These are phyloP conservation scores for Isaurus tuberculatus DNA, from an alignment of 92 coral and sea anemone species.

Conservation along the genomic window DNA sequence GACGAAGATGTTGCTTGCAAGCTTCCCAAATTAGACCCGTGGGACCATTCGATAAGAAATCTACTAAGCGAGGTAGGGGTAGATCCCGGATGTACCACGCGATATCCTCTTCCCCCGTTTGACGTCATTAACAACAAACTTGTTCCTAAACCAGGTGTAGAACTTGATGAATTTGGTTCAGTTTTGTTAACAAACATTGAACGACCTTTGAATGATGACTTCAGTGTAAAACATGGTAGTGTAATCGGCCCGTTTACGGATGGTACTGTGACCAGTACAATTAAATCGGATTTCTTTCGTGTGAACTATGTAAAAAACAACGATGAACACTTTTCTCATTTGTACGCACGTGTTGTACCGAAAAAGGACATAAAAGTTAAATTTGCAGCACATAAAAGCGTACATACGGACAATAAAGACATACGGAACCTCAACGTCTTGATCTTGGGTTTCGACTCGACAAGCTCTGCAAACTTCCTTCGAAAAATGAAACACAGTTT, in stretches of 20 bases:
- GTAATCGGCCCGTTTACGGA: slow-evolving; percentile 42
- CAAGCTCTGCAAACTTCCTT: slow-evolving; percentile 77
- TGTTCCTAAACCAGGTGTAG: slow-evolving; percentile 52
- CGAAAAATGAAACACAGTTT: slow-evolving; percentile 83
- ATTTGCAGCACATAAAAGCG: slow-evolving; percentile 7
- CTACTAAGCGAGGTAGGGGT: slow-evolving; percentile 77
- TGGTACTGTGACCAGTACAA: slow-evolving; percentile 27
- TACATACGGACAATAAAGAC: slow-evolving; percentile 12
- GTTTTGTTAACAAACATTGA: slow-evolving; percentile 69
- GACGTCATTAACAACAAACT: slow-evolving; percentile 73
- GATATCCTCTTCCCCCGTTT: slow-evolving; percentile 66
- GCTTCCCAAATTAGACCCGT: slow-evolving; percentile 81
- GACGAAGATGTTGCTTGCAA: slow-evolving; percentile 62
- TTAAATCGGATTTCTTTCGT: slow-evolving; percentile 69
- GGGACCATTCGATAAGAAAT: slow-evolving; percentile 79
- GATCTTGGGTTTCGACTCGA: slow-evolving; percentile 84
- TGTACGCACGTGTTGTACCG: slow-evolving; percentile 69
- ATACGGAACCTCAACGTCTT: slow-evolving; percentile 69
- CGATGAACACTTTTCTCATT: slow-evolving; percentile 39
- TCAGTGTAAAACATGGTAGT: slow-evolving; percentile 9
- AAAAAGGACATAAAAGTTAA: slow-evolving; percentile 34
- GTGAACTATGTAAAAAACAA: slow-evolving; percentile 53
- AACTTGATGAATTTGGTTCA: slow-evolving; percentile 19
- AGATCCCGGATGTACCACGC: slow-evolving; percentile 72
- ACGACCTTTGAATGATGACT: slow-evolving; percentile 53